phyloP scores from a whole-genome alignment of 2,113 vertebrate species.

The Hymenochirus boettgeri region DNA sequence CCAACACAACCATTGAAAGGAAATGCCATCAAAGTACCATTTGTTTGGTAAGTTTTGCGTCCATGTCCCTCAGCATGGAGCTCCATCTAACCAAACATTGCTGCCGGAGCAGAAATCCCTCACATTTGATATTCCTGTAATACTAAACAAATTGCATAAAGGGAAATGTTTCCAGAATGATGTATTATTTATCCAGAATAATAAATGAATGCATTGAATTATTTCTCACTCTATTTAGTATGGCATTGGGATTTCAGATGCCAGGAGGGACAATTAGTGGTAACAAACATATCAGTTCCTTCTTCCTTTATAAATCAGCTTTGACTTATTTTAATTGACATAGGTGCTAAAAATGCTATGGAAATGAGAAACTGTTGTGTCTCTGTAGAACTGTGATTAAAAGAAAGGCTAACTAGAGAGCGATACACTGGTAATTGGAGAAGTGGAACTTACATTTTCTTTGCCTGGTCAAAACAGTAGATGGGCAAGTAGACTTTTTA shows the following conservation, averaged over 20 bases:
- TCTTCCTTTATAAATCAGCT: slow-evolving; percentile 39
- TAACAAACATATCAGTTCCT: slow-evolving; percentile 41
- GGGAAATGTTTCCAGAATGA: slow-evolving; percentile 42
- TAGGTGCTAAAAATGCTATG: slow-evolving; percentile 33
- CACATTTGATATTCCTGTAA: slow-evolving; percentile 31
- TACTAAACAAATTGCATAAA: slow-evolving; percentile 37
- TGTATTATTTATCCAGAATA: slow-evolving; percentile 43
- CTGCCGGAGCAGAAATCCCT: slow-evolving; percentile 3
- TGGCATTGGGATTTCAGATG: slow-evolving; percentile 35
- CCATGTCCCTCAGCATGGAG: neutral
- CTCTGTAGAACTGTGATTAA: slow-evolving; percentile 24
- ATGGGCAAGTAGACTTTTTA: no score
- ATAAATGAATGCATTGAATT: slow-evolving; percentile 39
- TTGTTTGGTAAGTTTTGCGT: no score
- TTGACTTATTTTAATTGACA: slow-evolving; percentile 43
- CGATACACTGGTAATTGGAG: no score
- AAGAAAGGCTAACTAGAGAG: no score
- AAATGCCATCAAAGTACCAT: no score
- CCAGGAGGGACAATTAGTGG: slow-evolving; percentile 43
- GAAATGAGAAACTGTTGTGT: slow-evolving; percentile 22
- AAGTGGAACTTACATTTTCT: no score
- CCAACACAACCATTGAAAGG: no score
- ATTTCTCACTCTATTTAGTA: slow-evolving; percentile 41
- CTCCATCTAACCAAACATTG: slow-evolving; percentile 15
- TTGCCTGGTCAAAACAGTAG: no score